Evolutionary conservation across 2,797 vertebrate genomes (phyloP).

Genomic region (Centropyge bicolor): DNA sequence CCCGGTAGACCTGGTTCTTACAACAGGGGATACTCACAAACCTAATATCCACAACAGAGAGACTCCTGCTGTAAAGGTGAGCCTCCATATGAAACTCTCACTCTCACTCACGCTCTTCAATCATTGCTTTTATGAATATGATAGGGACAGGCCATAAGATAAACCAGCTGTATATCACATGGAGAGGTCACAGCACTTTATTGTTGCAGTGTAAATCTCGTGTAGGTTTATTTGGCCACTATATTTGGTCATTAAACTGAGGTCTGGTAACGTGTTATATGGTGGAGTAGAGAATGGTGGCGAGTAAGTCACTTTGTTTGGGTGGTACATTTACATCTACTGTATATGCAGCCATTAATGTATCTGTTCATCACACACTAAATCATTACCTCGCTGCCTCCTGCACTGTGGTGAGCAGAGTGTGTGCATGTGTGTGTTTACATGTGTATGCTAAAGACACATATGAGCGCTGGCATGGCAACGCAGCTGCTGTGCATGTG

Average conservation of each 20-base stretch:
- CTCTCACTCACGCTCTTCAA: conserved; percentile 46
- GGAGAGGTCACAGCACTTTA: conserved; percentile 56
- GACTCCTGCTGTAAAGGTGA: conserved; percentile 73
- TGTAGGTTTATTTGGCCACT: conserved; percentile 49
- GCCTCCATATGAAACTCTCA: conserved; percentile 72
- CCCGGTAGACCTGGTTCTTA: conserved; percentile 75
- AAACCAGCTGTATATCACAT: conserved; percentile 64
- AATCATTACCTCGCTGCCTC: conserved; percentile 27
- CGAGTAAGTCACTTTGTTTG: conserved; percentile 34
- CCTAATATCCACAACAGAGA: conserved; percentile 78
- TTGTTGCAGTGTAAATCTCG: conserved; percentile 68
- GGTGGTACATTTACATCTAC: conserved; percentile 22
- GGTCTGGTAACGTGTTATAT: conserved; percentile 14
- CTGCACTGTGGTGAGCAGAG: conserved; percentile 4
- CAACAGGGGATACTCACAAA: conserved; percentile 76
- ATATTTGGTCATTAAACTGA: conserved; percentile 45
- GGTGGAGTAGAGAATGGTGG: conserved; percentile 39
- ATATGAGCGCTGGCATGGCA: conserved; percentile 43
- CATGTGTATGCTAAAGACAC: conserved; percentile 33
- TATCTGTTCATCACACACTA: conserved; percentile 33
- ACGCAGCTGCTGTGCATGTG: conserved; percentile 32
- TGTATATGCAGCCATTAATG: conserved; percentile 29
- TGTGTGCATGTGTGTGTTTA: conserved; percentile 3
- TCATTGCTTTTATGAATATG: conserved; percentile 76
- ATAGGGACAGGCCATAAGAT: conserved; percentile 52